Percentiles rank a stretch among this genome's conserved stretches.
These are phyloP conservation scores for Hemibagrus wyckioides DNA, from an alignment of 2,113 vertebrate genomes.

Conservation along the genomic window DNA sequence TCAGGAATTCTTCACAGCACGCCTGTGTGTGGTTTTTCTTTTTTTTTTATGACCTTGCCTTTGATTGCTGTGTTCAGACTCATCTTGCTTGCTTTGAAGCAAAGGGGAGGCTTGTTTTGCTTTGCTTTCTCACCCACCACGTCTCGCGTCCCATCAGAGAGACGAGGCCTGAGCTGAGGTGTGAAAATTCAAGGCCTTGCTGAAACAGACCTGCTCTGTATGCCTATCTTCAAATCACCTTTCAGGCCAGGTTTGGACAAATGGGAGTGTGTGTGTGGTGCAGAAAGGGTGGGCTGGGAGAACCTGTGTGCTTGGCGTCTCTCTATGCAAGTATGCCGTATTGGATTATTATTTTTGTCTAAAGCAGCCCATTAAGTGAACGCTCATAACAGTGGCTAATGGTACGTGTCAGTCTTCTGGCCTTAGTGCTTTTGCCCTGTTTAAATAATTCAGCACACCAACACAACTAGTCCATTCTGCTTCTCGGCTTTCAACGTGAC, in stretches of 20 bases:
- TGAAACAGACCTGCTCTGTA: conserved; percentile 54
- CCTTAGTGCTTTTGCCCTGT: conserved; percentile 23
- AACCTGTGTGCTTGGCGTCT: conserved; percentile 34
- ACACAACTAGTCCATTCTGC: conserved; percentile 40
- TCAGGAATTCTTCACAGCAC: conserved; percentile 66
- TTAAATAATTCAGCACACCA: conserved; percentile 47
- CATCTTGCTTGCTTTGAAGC: conserved; percentile 42
- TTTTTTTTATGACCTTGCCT: conserved; percentile 72
- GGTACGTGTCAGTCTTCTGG: conserved; percentile 36
- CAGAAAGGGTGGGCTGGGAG: not conserved
- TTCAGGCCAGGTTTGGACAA: conserved; percentile 21
- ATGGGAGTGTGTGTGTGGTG: conserved; percentile 2
- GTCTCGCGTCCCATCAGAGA: conserved; percentile 54
- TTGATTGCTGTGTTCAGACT: conserved; percentile 63
- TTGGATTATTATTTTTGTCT: conserved; percentile 42
- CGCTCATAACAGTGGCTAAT: conserved; percentile 41
- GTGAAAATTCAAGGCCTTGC: conserved; percentile 58
- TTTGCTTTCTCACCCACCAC: conserved; percentile 47
- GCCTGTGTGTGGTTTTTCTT: conserved; percentile 54
- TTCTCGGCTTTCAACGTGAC: not conserved
- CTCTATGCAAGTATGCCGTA: conserved; percentile 2
- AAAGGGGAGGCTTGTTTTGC: conserved; percentile 39
- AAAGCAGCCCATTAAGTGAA: conserved; percentile 45
- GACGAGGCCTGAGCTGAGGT: conserved; percentile 44
- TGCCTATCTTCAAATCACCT: conserved; percentile 45